These are phyloP conservation scores for Vulpes lagopus DNA, from an alignment of 2,113 vertebrate genomes.

Conservation along the genomic window DNA sequence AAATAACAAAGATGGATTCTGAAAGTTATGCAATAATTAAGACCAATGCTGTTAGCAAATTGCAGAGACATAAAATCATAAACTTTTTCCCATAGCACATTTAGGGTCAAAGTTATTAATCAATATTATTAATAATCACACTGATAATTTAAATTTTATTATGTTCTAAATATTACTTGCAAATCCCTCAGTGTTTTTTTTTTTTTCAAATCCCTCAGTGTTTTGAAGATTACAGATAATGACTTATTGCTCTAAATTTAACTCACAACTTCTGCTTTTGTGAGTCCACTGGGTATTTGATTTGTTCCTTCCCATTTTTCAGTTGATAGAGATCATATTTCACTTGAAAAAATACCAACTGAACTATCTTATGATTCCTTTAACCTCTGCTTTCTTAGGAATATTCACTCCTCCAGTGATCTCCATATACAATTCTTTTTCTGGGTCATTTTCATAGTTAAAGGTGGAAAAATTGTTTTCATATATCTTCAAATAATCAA, in stretches of 20 bases:
- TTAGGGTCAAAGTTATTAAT: background rate
- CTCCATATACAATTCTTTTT: background rate
- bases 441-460: background rate
- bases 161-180: background rate
- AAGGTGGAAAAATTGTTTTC: background rate
- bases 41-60: background rate
- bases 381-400: background rate
- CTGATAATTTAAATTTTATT: background rate
- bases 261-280: background rate
- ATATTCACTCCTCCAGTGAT: background rate
- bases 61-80: background rate
- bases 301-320: conserved; percentile 41
- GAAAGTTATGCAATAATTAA: background rate
- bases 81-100: background rate
- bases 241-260: background rate
- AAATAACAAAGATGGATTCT: conserved; percentile 28
- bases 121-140: conserved; percentile 21
- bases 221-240: background rate
- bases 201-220: background rate
- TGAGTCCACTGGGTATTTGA: background rate
- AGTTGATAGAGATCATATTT: conserved; percentile 46
- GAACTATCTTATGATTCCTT: background rate
- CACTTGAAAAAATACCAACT: background rate
- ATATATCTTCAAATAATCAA: background rate
- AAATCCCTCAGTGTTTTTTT: conserved; percentile 6